Evolutionary conservation across 2,797 vertebrate species (phyloP).

Genomic region (Mormyrops boulengeri): DNA sequence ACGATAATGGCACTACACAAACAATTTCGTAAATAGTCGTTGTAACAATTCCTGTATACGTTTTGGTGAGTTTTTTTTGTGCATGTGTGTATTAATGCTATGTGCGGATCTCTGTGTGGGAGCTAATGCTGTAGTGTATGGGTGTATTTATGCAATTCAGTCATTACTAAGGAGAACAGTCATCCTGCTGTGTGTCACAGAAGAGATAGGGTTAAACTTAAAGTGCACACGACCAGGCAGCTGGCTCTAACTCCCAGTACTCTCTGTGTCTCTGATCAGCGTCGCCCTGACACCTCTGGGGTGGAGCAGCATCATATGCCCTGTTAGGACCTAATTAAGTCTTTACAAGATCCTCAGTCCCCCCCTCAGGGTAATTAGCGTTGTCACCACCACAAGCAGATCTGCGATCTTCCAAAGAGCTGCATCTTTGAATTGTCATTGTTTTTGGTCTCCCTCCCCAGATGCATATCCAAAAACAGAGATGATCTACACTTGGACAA

Average conservation of each 20-base stretch:
- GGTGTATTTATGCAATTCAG: background rate
- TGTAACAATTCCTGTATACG: background rate
- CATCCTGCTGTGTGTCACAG: background rate
- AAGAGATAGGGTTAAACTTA: background rate
- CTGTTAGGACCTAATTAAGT: background rate
- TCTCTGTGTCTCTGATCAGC: background rate
- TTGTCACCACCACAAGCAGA: background rate
- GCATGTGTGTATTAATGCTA: background rate
- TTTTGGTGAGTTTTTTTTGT: background rate
- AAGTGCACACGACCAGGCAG: background rate
- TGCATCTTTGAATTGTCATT: background rate
- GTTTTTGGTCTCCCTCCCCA: slow-evolving; percentile 41
- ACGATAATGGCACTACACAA: background rate
- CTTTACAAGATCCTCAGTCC: background rate
- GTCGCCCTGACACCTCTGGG: background rate
- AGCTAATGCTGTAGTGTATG: background rate
- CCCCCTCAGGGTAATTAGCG: background rate
- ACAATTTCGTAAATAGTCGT: background rate
- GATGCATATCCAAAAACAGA: slow-evolving; percentile 97
- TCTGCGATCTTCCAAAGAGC: background rate
- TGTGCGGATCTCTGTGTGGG: background rate
- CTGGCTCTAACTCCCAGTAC: background rate
- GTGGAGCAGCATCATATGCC: background rate
- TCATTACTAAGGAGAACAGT: background rate
- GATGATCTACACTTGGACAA: slow-evolving; percentile 98